Evolutionary conservation across 2,113 vertebrate genomes (phyloP).

Genomic region (Oryzias melastigma): DNA sequence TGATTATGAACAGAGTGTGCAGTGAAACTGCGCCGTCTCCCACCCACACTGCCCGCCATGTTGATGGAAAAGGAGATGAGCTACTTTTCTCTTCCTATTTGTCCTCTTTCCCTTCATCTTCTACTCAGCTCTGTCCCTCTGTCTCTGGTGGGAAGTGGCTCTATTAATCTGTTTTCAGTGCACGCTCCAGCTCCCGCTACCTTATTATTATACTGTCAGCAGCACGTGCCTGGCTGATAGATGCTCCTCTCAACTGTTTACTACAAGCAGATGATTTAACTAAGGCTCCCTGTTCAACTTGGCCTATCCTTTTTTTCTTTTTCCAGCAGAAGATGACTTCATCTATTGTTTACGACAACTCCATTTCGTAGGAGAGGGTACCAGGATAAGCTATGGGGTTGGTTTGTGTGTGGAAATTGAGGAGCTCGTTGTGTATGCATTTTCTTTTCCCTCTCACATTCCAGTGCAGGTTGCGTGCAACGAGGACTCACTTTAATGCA

Average conservation of each 20-base stretch:
- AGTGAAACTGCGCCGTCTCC: slow-evolving; percentile 45
- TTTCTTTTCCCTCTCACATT: slow-evolving; percentile 3
- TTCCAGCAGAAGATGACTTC: slow-evolving; percentile 68
- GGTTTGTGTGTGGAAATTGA: slow-evolving; percentile 24
- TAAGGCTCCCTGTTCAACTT: slow-evolving; percentile 58
- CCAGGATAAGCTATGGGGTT: slow-evolving; percentile 30
- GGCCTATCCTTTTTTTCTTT: slow-evolving; percentile 57
- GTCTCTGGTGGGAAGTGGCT: slow-evolving; percentile 49
- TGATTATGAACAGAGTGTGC: slow-evolving; percentile 58
- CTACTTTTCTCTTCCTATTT: slow-evolving; percentile 52
- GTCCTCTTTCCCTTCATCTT: slow-evolving; percentile 23
- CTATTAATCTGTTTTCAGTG: slow-evolving; percentile 72
- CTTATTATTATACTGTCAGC: slow-evolving; percentile 78
- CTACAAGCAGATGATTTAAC: slow-evolving; percentile 74
- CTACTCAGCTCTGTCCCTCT: slow-evolving; percentile 21
- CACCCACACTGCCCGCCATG: slow-evolving; percentile 32
- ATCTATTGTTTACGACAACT: slow-evolving; percentile 64
- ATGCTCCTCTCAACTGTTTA: slow-evolving; percentile 76
- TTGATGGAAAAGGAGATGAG: slow-evolving; percentile 67
- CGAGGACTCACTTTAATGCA: slow-evolving; percentile 11
- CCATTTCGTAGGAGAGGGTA: slow-evolving; percentile 53
- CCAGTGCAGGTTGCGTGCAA: slow-evolving; percentile 15
- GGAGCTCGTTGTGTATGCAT: slow-evolving; percentile 7
- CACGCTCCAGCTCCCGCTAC: slow-evolving; percentile 63
- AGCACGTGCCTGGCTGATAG: slow-evolving; percentile 72